Conservation (phyloP, 35 echinoderm and acorn worm genomes). For the Diadema setosum region DNA sequence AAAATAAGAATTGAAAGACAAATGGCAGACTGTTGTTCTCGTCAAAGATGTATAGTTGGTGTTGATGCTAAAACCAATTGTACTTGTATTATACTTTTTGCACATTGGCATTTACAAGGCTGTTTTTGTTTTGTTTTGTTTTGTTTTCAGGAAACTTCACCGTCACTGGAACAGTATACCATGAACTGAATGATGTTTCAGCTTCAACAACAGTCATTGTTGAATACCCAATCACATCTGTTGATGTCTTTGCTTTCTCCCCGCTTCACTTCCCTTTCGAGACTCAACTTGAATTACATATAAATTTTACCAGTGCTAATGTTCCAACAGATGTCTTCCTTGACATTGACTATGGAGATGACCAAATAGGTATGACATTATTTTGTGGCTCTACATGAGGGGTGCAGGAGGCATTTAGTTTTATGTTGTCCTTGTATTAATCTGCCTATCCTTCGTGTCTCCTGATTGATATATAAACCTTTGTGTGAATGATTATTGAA, state of each 20-base stretch:
- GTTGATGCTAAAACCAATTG: neutral
- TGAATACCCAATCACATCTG: neutral
- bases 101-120: neutral
- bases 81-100: neutral
- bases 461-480: too few species aligned
- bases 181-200: neutral
- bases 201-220: neutral
- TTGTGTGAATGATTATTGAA: too few species aligned
- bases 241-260: neutral
- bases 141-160: neutral
- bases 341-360: neutral
- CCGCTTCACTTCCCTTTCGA: neutral
- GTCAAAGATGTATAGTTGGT: neutral
- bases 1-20: neutral
- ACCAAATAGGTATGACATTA: neutral
- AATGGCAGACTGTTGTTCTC: neutral
- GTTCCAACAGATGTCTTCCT: neutral
- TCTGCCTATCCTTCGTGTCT: neutral
- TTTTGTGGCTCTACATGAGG: neutral
- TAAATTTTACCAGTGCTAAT: neutral
- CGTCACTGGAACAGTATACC: neutral
- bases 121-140: neutral
- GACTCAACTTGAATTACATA: neutral
- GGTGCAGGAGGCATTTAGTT: neutral
- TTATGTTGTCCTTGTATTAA: neutral